A percentile compares a stretch with the other conserved stretches of the same genome.
Conservation (phyloP, 2,797 vertebrate genomes). For the Poeciliopsis paucimaculata region DNA sequence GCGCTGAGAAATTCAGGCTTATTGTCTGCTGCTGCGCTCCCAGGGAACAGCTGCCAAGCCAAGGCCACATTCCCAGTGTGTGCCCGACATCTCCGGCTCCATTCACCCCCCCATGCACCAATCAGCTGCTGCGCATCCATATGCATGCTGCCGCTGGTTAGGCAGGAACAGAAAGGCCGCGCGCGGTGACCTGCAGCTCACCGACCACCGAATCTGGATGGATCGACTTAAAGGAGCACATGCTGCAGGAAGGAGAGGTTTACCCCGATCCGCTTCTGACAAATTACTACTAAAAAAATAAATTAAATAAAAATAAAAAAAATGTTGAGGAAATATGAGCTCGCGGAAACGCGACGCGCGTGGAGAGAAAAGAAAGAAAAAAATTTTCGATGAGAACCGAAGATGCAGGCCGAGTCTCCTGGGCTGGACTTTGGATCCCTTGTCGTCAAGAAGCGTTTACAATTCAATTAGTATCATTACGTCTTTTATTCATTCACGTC, state of each 20-base stretch:
- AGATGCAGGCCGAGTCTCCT: background rate
- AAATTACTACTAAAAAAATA: background rate
- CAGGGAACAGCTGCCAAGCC: constrained; percentile 86
- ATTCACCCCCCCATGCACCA: constrained; percentile 62
- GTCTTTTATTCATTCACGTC: constrained; percentile 85
- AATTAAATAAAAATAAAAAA: background rate
- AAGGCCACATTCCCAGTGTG: constrained; percentile 70
- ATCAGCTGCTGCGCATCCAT: constrained; percentile 79
- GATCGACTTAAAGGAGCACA: constrained; percentile 33
- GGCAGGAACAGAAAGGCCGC: constrained; percentile 28
- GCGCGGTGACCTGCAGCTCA: constrained; percentile 33
- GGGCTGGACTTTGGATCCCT: constrained; percentile 31
- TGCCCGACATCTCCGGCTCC: constrained; percentile 72
- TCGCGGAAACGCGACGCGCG: background rate
- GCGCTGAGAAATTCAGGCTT: constrained; percentile 77
- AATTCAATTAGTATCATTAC: constrained; percentile 74
- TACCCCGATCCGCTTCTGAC: constrained; percentile 18
- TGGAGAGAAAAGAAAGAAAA: background rate
- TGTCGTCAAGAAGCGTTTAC: constrained; percentile 60
- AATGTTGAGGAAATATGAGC: background rate
- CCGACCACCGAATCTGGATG: constrained; percentile 15
- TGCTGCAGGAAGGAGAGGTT: constrained; percentile 37
- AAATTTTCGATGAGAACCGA: too few relatives aligned
- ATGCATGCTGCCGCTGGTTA: constrained; percentile 49
- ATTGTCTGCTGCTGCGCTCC: constrained; percentile 84